A percentile compares a stretch with the other conserved stretches of the same genome.
Evolutionary conservation across 2,113 vertebrate genomes (phyloP).

Genomic region (Rhizomys pruinosus): DNA sequence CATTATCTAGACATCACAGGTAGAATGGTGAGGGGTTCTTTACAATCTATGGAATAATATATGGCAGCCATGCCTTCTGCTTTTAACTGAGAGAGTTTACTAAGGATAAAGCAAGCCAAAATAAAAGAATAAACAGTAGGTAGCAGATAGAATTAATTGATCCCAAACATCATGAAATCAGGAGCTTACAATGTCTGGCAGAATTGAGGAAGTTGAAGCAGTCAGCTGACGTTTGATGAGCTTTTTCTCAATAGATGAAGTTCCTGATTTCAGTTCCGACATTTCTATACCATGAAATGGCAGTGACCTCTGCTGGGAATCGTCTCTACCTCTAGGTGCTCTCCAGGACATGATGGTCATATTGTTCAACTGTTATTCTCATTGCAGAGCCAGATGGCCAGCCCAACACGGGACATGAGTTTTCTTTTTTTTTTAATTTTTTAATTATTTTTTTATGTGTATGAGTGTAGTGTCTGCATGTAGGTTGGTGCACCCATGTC

Average conservation of each 20-base stretch:
- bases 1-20: not conserved
- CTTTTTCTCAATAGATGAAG: not conserved
- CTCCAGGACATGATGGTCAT: not conserved
- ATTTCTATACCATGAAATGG: not conserved
- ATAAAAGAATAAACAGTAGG: not conserved
- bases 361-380: not conserved
- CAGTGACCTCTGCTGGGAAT: not conserved
- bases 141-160: not conserved
- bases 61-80: not conserved
- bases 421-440: no score
- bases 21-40: not conserved
- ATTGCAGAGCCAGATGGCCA: no score
- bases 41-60: not conserved
- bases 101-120: not conserved
- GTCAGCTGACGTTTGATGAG: not conserved
- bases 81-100: not conserved
- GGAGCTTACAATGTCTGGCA: no score
- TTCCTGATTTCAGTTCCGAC: not conserved
- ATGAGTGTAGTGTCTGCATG: no score
- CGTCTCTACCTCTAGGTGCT: not conserved
- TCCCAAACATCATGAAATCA: no score
- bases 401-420: no score
- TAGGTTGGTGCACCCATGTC: no score
- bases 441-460: no score
- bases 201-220: not conserved